These are phyloP conservation scores for Zeugodacus cucurbitae DNA, from an alignment of 1,140 invertebrate species.

Conservation along the genomic window DNA sequence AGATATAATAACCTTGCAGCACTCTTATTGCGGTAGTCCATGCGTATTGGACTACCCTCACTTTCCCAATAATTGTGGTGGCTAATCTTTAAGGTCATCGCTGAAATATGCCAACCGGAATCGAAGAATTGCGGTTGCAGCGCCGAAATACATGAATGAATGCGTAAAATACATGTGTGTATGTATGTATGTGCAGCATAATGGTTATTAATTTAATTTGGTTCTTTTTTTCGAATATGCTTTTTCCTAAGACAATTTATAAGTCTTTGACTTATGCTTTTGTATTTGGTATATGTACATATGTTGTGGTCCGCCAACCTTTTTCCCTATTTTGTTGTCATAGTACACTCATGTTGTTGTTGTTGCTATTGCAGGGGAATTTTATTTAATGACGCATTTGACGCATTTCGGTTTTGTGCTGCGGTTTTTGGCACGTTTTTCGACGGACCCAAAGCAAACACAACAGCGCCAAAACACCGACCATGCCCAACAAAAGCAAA, in stretches of 20 bases:
- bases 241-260: not conserved
- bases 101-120: not conserved
- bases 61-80: too few species aligned
- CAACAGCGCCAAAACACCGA: constrained; percentile 19
- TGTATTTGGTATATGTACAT: not conserved
- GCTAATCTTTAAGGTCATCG: not conserved
- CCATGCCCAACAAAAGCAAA: not conserved
- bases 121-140: not conserved
- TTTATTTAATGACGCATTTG: constrained; percentile 31
- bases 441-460: not conserved
- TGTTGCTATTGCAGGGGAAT: not conserved
- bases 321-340: constrained; percentile 2
- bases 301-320: not conserved
- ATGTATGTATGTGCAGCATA: not conserved
- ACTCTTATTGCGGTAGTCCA: too few species aligned
- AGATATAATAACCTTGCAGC: too few species aligned
- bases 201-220: not conserved
- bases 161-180: not conserved
- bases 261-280: not conserved
- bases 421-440: constrained; percentile 22
- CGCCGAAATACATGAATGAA: not conserved
- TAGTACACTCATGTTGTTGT: not conserved
- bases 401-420: constrained; percentile 19
- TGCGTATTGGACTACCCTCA: too few species aligned
- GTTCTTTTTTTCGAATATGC: not conserved